Base-by-base conservation (phyloP, 1,140 invertebrate species). In the Conus ventricosus region DNA sequence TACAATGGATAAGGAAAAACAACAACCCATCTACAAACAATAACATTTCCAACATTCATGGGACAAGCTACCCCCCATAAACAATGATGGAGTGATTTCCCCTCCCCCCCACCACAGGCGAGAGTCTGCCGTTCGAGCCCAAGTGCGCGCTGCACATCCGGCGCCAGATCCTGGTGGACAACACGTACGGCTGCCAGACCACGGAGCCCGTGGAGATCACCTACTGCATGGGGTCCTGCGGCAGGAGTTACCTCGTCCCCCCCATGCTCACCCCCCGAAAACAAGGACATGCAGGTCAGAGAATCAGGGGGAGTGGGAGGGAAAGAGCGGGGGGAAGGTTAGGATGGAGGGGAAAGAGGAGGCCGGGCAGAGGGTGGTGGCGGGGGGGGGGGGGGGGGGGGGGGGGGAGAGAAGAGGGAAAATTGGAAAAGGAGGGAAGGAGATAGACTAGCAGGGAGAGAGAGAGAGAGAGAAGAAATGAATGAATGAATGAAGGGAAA, bases 201-300 rank as follows among this genome's bases (percentile, higher is more conserved):
- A 67, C 60, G 23, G 84, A 88, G 20, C 87, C 90, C 5, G 88
- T 91, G 78, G 88, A 91, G 39, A 89, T 91, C 11, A 86, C 84
- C 10, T 91, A 91, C 78, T 91, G 90, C 63, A 91, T 91, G 90
- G 90, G 89, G 6, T 88, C 89, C 6, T 90, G 89, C 75, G 89
- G 89, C 5, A 76, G 89, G 3, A 87, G 84, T 63, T 88, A 90
- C 55, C 88, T 84, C 57, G 81, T 88, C 10, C 89, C 89, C 20
- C 63, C 81, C 20, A 76, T 90, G 55, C 23, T 87, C 20, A 87
- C 85, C 71, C 71, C 57, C 85, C 13, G 71, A 88, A 78, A 76
- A 84, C 86, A 82, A 84, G 51, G 84, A 85, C 75, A 89, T 89
- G 88, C 88, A 89, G 60, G 88, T 60, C 8, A 57, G 57, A 39